Conservation (phyloP, 2,113 vertebrate species). For the Pterocles burchelli region DNA sequence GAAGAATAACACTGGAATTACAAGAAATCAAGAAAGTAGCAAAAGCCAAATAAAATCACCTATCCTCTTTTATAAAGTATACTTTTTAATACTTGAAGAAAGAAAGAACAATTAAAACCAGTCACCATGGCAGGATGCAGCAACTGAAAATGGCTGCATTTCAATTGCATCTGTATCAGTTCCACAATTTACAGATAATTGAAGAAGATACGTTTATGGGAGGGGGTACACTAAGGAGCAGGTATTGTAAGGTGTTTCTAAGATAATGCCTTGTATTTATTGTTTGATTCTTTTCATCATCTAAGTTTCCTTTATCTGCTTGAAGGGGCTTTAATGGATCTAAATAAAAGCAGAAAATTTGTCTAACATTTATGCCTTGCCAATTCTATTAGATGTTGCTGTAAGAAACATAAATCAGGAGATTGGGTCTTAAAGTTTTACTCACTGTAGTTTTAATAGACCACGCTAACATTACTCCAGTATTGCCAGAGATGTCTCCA, state of each 20-base stretch:
- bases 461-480: not conserved
- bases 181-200: not conserved
- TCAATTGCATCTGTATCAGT: not conserved
- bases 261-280: not conserved
- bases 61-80: not conserved
- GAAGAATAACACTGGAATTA: not conserved
- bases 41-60: not conserved
- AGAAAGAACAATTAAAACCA: not conserved
- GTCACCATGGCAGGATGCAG: not conserved
- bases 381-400: not conserved
- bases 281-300: not conserved
- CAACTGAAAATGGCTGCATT: not conserved
- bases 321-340: not conserved
- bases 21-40: not conserved
- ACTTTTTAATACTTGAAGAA: not conserved
- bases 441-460: constrained; percentile 38
- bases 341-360: not conserved
- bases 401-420: constrained; percentile 25
- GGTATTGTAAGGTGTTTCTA: not conserved
- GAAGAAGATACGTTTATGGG: not conserved
- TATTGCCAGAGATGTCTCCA: not conserved
- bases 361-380: not conserved
- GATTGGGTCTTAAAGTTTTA: constrained; percentile 28
- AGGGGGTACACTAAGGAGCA: not conserved
- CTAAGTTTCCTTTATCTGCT: not conserved